Base-by-base conservation (phyloP, 2,113 vertebrate genomes). In the Tringa solitaria region DNA sequence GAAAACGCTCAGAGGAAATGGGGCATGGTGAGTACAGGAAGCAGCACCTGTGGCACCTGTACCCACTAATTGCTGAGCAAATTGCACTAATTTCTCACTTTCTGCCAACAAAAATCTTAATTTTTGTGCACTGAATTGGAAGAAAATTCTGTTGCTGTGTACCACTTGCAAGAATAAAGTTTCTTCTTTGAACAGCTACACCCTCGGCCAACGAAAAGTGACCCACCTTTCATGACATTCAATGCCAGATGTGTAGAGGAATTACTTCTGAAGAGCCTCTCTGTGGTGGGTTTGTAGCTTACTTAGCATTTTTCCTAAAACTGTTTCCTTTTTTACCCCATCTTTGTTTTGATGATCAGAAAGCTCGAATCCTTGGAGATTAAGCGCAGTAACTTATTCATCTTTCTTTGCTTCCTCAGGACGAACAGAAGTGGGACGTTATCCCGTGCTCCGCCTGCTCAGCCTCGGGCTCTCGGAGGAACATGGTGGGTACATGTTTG, bases 41-140 rank as follows among this genome's bases (percentile, higher is more conserved):
- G 69, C 76, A 87, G 15, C 89, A 87, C 80, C 86, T 92, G 91
- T 51, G 85, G 73, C 87, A 92, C 80, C 83, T 61, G 76, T 8
- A 77, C 5, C 54, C 10, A 5, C 80, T 84, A 63, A 94, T 86
- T 89, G 46, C 86, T 35, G 43, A 14, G 60, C 60, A 87, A 91
- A 92, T 20, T 45, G 51, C 80, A 16, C 60, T 67, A 27, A 78
- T 89, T 41, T 41, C 73, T 93, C 89, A 4, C 69, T 35, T 87
- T 87, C 73, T 92, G 56, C 56, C 23, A 14, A 7, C n/a, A 39
- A 28, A 78, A 90, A 51, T 75, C 83, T 81, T 81, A n/a, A 92
- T 92, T 56, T 60, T 12, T 3, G 2, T 43, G 64, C 15, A 16
- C 20, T 35, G 64, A 84, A 43, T 33, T 37, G 56, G 59, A 69